Evolutionary conservation across 2,113 vertebrate species (phyloP).

Genomic region (Columbina picui): DNA sequence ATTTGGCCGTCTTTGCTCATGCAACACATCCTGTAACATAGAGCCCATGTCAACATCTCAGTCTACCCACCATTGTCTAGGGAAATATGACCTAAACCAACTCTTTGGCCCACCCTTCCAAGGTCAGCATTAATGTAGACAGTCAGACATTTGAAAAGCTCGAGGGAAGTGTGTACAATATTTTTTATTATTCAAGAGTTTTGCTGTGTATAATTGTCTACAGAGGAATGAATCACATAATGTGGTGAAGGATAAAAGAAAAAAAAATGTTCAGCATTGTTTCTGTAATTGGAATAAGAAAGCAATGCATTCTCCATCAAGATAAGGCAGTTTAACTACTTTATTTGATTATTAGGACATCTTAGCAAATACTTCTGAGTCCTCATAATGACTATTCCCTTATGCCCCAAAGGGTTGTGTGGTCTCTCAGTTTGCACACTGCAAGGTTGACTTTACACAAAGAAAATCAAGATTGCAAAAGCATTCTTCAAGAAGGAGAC

Average conservation of each 20-base stretch:
- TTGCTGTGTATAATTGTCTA: neutral
- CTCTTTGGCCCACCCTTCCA: neutral
- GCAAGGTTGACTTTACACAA: neutral
- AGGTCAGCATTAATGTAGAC: neutral
- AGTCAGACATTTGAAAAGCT: neutral
- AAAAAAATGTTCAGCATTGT: neutral
- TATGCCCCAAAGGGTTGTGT: neutral
- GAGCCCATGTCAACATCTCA: neutral
- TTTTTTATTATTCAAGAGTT: neutral
- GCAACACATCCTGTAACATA: accelerated
- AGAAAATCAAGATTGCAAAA: slow-evolving; percentile 27
- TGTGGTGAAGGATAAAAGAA: neutral
- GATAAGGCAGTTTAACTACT: neutral
- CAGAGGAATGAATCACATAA: neutral
- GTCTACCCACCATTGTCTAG: neutral
- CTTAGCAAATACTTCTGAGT: neutral
- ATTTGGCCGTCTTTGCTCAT: neutral
- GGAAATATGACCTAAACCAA: neutral
- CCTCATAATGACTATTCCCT: neutral
- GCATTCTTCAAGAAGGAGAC: neutral
- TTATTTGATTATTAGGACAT: neutral
- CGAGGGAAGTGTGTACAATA: neutral
- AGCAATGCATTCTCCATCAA: neutral
- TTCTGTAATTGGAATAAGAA: neutral
- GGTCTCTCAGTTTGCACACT: neutral